Evolutionary conservation across 1,140 invertebrate species (phyloP).

Genomic region (Zaprionus inermis): DNA sequence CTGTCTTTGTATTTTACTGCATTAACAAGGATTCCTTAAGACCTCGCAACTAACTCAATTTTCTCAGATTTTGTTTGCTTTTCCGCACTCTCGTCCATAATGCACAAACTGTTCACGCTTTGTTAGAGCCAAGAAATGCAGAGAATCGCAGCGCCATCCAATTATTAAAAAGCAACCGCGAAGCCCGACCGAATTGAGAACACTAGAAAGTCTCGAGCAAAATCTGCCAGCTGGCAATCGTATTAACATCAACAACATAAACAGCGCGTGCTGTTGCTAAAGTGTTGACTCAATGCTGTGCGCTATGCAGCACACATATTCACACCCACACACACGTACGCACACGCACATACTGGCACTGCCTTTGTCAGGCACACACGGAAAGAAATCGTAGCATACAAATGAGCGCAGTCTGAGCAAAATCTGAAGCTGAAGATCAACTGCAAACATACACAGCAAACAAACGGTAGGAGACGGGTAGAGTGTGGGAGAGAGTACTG

Average conservation of each 20-base stretch:
- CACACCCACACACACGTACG: conserved; percentile 3
- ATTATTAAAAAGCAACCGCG: conserved; percentile 56
- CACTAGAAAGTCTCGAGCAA: not conserved
- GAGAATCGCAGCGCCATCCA: conserved; percentile 49
- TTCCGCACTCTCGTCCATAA: not conserved
- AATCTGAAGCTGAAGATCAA: conserved; percentile 71
- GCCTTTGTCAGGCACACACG: not conserved
- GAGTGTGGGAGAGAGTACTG: not conserved
- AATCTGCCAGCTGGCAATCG: conserved; percentile 27
- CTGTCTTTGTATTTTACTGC: not conserved
- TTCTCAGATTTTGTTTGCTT: not conserved
- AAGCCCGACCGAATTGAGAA: conserved; percentile 20
- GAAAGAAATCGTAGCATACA: conserved; percentile 56
- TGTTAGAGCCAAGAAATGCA: conserved; percentile 25
- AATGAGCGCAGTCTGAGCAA: conserved; percentile 55
- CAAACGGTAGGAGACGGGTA: not conserved
- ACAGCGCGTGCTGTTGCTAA: conserved; percentile 18
- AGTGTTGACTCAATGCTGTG: conserved; percentile 24
- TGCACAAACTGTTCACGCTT: conserved; percentile 36
- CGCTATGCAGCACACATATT: conserved; percentile 9
- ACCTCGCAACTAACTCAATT: conserved; percentile 1
- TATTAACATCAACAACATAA: conserved; percentile 27
- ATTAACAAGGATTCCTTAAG: not conserved
- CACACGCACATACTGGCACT: not conserved
- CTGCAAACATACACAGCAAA: conserved; percentile 61